phyloP scores from a whole-genome alignment of 2,797 vertebrate genomes.

The Myotis pilosus region DNA sequence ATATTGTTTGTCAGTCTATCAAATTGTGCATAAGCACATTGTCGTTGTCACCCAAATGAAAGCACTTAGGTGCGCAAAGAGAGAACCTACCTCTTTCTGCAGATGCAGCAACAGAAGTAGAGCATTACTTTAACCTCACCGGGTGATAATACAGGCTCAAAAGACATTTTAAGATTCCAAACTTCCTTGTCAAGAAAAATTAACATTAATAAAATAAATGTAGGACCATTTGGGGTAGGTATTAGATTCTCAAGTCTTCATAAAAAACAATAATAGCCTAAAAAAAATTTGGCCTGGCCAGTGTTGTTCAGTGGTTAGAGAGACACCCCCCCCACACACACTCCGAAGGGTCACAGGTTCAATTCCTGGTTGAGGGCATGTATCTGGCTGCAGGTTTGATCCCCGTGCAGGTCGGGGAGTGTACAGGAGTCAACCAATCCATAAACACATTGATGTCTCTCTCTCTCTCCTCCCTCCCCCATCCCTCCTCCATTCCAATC shows the following conservation, averaged over 20 bases:
- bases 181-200: background rate
- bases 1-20: background rate
- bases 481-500: no score
- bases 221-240: background rate
- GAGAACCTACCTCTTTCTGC: background rate
- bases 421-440: no score
- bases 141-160: background rate
- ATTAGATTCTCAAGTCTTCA: background rate
- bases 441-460: no score
- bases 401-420: no score
- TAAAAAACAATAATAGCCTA: background rate
- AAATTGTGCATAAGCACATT: background rate
- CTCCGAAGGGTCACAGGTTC: no score
- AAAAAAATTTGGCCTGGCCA: no score
- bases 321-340: no score
- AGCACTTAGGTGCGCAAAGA: background rate
- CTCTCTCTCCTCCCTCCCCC: no score
- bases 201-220: background rate
- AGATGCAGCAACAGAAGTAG: background rate
- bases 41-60: background rate
- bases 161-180: background rate
- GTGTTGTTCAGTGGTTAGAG: no score
- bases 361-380: no score
- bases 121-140: background rate
- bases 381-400: no score